Evolutionary conservation across 35 echinoderm and acorn worm genomes (phyloP), one percentile per base, ranked within the genome.

Genomic region (Apostichopus parvimensis): DNA sequence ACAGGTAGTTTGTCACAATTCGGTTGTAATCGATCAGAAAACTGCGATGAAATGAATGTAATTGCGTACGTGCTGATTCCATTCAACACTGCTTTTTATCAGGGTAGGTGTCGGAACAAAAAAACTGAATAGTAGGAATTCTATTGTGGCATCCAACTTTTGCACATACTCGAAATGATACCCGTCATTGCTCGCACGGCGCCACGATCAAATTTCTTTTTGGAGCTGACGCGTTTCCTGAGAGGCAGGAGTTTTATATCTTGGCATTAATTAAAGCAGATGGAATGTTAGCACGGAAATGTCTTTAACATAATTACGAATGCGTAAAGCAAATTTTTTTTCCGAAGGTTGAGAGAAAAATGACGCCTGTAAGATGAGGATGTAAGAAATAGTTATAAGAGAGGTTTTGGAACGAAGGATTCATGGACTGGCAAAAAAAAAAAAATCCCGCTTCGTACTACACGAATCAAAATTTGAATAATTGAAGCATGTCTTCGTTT

Each of bases 251-350:
- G 81, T 58, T 84, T 45, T 56, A 56, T 84, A 84, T 84, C 54
- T 57, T n/a, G 81, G 81, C 81, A 84, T 84, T 84, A 84, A 84
- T 84, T 84, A 84, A 84, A 84, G 17, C 54, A n/a, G 81, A 84
- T 84, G 55, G 53, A 24, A 84, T 84, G 81, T 84, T 84, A 59
- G 81, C 81, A 84, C 81, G 81, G 57, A 84, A 84, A 84, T 84
- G 81, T 84, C 53, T 84, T 84, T 84, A 84, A 84, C 81, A 84
- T 84, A 84, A 84, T 84, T 84, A 84, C 81, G 81, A 84, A 84
- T 84, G 81, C 81, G 81, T 84, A 84, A 84, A 84, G 56, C 57
- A 84, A 84, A 84, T 54, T 84, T 84, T 84, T 84, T 45, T 45
- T 45, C 34, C 56, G 81, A 84, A 84, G 81, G 81, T 58, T 84